Percentiles rank a stretch among this genome's conserved stretches.
These are phyloP conservation scores for Blera fallax DNA, from an alignment of 2,888 invertebrate species.

Conservation along the genomic window DNA sequence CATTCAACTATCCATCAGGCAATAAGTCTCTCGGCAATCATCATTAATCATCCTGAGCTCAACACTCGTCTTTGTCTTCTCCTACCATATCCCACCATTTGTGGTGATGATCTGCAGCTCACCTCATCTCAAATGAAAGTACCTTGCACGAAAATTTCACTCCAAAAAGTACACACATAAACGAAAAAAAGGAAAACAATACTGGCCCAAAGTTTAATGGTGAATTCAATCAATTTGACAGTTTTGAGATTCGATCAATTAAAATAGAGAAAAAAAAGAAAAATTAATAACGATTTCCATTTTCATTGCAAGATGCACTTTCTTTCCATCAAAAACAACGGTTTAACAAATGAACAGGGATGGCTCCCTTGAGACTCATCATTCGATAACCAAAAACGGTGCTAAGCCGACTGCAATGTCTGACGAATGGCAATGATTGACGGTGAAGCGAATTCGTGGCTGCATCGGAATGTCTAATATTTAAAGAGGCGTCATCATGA, in stretches of 20 bases:
- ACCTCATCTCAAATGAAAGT: constrained; percentile 24
- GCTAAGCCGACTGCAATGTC: not conserved
- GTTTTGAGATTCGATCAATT: constrained; percentile 16
- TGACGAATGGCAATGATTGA: not conserved
- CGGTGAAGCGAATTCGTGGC: constrained; percentile 10
- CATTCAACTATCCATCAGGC: constrained; percentile 44
- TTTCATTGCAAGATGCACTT: not conserved
- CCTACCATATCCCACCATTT: constrained; percentile 11
- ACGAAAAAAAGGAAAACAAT: not conserved
- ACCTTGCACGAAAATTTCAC: constrained; percentile 31
- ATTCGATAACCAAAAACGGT: not conserved
- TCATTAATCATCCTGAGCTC: constrained; percentile 63
- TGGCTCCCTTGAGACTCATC: constrained; percentile 12
- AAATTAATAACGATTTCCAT: not conserved
- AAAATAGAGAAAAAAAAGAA: not conserved
- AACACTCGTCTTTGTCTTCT: constrained; percentile 16
- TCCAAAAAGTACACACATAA: constrained; percentile 6
- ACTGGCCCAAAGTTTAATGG: not conserved
- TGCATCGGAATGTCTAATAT: constrained; percentile 40
- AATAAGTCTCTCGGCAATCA: constrained; percentile 51
- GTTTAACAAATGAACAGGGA: not conserved
- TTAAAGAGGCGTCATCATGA: constrained; percentile 29
- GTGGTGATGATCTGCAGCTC: constrained; percentile 16
- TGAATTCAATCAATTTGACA: not conserved
- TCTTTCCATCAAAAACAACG: not conserved